Evolutionary conservation across 1,140 invertebrate species (phyloP), one percentile per base, ranked within the genome.

Genomic region (Spodoptera frugiperda): DNA sequence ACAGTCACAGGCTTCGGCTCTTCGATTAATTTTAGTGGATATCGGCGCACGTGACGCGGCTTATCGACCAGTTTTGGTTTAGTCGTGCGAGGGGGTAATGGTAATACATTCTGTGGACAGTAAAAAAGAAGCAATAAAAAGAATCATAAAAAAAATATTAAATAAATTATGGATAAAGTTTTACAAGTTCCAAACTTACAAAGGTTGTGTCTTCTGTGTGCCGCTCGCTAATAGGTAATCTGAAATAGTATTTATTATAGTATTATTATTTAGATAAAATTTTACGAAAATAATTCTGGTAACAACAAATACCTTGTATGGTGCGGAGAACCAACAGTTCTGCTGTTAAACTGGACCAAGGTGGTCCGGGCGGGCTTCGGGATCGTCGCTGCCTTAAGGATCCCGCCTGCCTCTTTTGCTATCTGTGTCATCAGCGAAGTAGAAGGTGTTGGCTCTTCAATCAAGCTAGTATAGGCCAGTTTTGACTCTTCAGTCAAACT

Each of bases 391-490:
- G 83, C 72, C 48, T 80, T 78, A 19, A 61, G 12, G 10, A 39
- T 65, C 0, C 15, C 55, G 10, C 11, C 33, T 14, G 63, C 19
- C 4, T 73, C 71, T 30, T 80, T 61, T 1, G 82, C 55, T 33
- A 85, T 67, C 11, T 89, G 85, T 12, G 86, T 59, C 4, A 90
- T 84, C 0, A 90, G 78, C 0, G 89, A 83, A 0, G 86, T 80
- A 0, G 87, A 79, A 1, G 87, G 85, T 14, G 88, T 89, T 5
- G 93, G 93, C 49, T 94, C 96, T 82, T 98, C 98, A 49, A 99
- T 98, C 44, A 99, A 94, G 82, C 97, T 97, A 87, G 98, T 97
- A 94, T 99, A 99, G 0, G 98, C 98, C 87, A 98, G 96, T 86
- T 98, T 98, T 44, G 98, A 96, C 85, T 97, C 97, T 80, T 97